Evolutionary conservation across 1,140 invertebrate genomes (phyloP).

Genomic region (Alviniconcha marisindica): DNA sequence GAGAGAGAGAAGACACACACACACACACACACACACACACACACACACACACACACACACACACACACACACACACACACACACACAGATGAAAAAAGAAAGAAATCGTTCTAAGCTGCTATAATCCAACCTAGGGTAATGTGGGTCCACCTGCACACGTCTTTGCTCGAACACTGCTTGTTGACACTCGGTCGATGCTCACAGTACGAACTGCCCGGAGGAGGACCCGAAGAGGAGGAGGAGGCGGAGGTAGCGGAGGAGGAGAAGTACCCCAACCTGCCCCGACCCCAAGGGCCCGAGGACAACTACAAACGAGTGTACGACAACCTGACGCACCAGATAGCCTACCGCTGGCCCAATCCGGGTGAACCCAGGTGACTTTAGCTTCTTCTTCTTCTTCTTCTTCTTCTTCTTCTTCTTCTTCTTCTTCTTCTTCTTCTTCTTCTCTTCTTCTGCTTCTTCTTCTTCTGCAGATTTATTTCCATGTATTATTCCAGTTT

Average conservation of each 20-base stretch:
- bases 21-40: no score
- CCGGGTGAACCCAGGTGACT: slow-evolving; percentile 55
- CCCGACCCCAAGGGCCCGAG: slow-evolving; percentile 40
- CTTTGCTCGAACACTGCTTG: no score
- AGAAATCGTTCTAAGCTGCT: no score
- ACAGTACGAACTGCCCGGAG: no score
- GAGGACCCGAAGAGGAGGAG: not conserved
- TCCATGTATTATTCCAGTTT: no score
- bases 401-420: not conserved
- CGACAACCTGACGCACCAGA: slow-evolving; percentile 50
- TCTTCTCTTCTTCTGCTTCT: not conserved
- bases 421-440: not conserved
- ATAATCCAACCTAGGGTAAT: no score
- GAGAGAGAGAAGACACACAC: no score
- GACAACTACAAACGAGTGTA: slow-evolving; percentile 50
- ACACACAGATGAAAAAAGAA: no score
- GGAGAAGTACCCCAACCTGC: slow-evolving; percentile 11
- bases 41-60: no score
- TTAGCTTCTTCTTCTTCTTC: not conserved
- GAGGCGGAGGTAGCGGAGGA: slow-evolving; percentile 3
- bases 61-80: no score
- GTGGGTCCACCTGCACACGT: no score
- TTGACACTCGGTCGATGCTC: no score
- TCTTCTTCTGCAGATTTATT: not conserved
- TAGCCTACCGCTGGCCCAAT: slow-evolving; percentile 60